Evolutionary conservation across 2,797 vertebrate species (phyloP).

Genomic region (Aulostomus chinensis): DNA sequence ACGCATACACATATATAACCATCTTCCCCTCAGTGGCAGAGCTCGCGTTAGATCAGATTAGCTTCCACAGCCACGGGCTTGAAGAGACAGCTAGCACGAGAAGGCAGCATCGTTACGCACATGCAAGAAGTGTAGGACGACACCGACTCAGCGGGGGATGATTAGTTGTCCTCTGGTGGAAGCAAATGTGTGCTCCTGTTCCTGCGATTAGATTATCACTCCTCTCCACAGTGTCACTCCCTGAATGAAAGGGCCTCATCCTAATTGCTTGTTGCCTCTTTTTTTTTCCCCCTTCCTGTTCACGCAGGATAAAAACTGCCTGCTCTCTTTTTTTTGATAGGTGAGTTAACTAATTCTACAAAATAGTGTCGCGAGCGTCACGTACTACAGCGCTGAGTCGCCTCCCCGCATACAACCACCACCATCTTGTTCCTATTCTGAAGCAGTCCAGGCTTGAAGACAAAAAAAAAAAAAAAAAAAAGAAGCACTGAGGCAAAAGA

Average conservation of each 20-base stretch:
- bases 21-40: slow-evolving; percentile 21
- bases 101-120: slow-evolving; percentile 13
- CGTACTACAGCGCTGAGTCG: slow-evolving; percentile 49
- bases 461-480: slow-evolving; percentile 80
- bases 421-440: slow-evolving; percentile 47
- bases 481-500: slow-evolving; percentile 87
- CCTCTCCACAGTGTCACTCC: slow-evolving; percentile 12
- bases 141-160: slow-evolving; percentile 21
- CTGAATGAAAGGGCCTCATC: slow-evolving; percentile 26
- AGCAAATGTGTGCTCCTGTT: slow-evolving; percentile 37
- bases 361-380: slow-evolving; percentile 43
- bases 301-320: slow-evolving; percentile 19
- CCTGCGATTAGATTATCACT: slow-evolving; percentile 30
- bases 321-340: slow-evolving; percentile 43
- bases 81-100: slow-evolving; percentile 23
- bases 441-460: slow-evolving; percentile 85
- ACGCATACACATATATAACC: slow-evolving; percentile 9
- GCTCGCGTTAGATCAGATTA: slow-evolving; percentile 61
- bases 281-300: slow-evolving; percentile 5
- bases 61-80: slow-evolving; percentile 42
- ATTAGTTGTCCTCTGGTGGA: slow-evolving; percentile 42
- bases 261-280: slow-evolving; percentile 33
- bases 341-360: slow-evolving; percentile 50
- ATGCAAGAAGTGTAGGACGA: slow-evolving; percentile 17
- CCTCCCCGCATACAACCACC: slow-evolving; percentile 25